Percentiles rank a stretch among this genome's conserved stretches.
Conservation (phyloP, 2,113 vertebrate species). For the Carlito syrichta region DNA sequence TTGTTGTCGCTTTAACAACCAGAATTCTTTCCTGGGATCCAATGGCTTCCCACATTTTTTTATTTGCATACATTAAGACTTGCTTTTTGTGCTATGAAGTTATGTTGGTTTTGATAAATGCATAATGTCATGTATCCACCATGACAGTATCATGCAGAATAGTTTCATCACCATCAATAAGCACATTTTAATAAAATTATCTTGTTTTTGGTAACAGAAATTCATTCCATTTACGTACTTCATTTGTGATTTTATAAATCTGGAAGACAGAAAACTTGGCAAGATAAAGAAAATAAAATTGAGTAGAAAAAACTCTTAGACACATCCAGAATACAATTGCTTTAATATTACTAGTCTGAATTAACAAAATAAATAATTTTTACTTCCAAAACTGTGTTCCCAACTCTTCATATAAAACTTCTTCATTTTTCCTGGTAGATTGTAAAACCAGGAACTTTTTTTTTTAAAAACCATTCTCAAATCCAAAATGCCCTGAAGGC, state of each 20-base stretch:
- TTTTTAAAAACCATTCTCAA: background rate
- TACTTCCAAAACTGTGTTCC: conserved; percentile 20
- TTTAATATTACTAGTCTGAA: background rate
- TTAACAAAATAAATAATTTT: conserved; percentile 34
- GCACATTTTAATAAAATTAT: conserved; percentile 31
- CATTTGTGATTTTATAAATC: background rate
- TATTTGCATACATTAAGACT: background rate
- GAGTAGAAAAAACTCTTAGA: background rate
- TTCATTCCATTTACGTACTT: background rate
- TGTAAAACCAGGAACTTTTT: background rate
- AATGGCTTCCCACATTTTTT: background rate
- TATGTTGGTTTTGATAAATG: conserved; percentile 16
- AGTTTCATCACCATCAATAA: background rate
- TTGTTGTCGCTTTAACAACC: background rate
- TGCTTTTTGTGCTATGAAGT: background rate
- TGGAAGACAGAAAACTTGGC: background rate
- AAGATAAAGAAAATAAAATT: background rate
- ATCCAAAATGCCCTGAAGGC: conserved; percentile 21
- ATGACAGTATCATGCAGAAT: background rate
- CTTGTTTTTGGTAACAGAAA: background rate
- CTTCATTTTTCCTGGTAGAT: background rate
- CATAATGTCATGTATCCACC: background rate
- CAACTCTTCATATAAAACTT: conserved; percentile 4
- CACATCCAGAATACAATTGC: background rate
- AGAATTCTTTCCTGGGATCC: background rate